A percentile compares a stretch with the other conserved stretches of the same genome.
These are phyloP conservation scores for Cinclus mexicanus DNA, from an alignment of 2,113 vertebrate genomes.

Conservation along the genomic window DNA sequence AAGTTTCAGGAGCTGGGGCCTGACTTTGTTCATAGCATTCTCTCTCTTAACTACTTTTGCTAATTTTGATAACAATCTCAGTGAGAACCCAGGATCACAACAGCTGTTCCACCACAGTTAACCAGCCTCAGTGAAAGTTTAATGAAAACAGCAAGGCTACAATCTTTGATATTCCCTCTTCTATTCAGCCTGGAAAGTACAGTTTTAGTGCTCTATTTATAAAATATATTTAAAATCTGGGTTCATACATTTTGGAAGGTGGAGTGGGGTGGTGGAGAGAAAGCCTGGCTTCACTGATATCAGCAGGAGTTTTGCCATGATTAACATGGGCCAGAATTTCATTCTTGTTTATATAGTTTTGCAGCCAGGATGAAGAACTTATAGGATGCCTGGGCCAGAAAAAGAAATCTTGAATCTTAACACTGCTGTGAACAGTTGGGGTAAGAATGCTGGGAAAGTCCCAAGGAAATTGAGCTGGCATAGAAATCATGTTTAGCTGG, in stretches of 20 bases:
- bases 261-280: background rate
- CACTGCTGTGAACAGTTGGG: conserved; percentile 11
- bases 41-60: background rate
- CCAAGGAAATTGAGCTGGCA: conserved; percentile 35
- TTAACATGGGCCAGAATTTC: conserved; percentile 36
- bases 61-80: conserved; percentile 30
- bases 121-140: background rate
- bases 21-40: conserved; percentile 7
- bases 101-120: background rate
- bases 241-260: conserved; percentile 14
- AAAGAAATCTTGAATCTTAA: conserved; percentile 23
- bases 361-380: conserved; percentile 38
- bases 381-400: conserved; percentile 32
- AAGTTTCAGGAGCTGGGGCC: background rate
- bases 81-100: background rate
- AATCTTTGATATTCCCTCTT: background rate
- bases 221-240: conserved; percentile 19
- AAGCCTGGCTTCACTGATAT: conserved; percentile 42
- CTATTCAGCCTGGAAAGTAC: background rate
- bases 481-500: conserved; percentile 3
- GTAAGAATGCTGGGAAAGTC: conserved; percentile 49
- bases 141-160: conserved; percentile 19
- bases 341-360: conserved; percentile 46
- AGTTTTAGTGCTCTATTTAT: conserved; percentile 16
- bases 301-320: conserved; percentile 23